Evolutionary conservation across 2,888 invertebrate species (phyloP).

Genomic region (Blera fallax): DNA sequence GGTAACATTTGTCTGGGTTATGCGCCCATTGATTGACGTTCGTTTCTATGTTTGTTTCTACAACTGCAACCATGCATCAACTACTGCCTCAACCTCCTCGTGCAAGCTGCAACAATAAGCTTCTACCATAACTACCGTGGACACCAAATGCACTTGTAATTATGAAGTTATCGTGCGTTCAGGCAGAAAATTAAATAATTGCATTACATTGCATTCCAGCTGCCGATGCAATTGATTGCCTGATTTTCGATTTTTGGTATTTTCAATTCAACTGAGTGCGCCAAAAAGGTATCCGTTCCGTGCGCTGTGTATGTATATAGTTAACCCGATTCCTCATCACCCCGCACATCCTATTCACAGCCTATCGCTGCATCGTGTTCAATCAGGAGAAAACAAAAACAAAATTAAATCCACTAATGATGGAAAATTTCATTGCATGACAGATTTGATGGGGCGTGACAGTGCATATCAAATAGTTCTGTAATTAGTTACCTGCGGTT

Average conservation of each 20-base stretch:
- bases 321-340: background rate
- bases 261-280: slow-evolving; percentile 30
- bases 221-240: slow-evolving; percentile 46
- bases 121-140: slow-evolving; percentile 14
- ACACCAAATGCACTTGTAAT: slow-evolving; percentile 61
- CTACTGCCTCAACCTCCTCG: background rate
- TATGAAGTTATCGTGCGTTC: slow-evolving; percentile 63
- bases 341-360: background rate
- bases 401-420: slow-evolving; percentile 56
- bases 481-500: slow-evolving; percentile 57
- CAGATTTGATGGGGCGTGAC: slow-evolving; percentile 60
- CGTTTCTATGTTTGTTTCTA: slow-evolving; percentile 33
- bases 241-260: slow-evolving; percentile 55
- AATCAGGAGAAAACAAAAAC: slow-evolving; percentile 16
- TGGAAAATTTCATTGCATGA: slow-evolving; percentile 55
- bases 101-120: background rate
- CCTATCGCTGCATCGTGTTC: background rate
- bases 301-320: background rate
- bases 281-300: background rate
- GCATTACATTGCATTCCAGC: slow-evolving; percentile 44
- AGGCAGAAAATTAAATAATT: slow-evolving; percentile 69
- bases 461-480: slow-evolving; percentile 48
- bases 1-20: background rate
- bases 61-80: background rate
- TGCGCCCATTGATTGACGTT: slow-evolving; percentile 41